These are phyloP conservation scores for Sebastes ruberrimus DNA, from an alignment of 2,797 vertebrate species.

Conservation along the genomic window DNA sequence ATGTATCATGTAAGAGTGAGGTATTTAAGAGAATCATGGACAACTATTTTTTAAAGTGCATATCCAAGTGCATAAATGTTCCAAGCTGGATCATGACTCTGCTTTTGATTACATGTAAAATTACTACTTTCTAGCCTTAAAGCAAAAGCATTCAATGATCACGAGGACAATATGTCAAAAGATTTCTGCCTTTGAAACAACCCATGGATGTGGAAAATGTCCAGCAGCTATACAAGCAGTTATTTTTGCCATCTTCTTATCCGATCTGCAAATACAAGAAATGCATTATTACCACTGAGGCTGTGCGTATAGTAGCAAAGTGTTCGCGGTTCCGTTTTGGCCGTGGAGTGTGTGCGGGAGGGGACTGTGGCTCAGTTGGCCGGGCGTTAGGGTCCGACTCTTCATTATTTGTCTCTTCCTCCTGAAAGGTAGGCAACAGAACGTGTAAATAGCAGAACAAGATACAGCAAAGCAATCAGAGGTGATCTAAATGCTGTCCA, in stretches of 20 bases:
- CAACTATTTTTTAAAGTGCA: neutral
- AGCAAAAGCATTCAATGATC: neutral
- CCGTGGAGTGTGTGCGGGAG: conserved; percentile 89
- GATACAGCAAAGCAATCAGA: neutral
- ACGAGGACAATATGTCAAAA: neutral
- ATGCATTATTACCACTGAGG: conserved; percentile 88
- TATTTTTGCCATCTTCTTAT: neutral
- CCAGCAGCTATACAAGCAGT: neutral
- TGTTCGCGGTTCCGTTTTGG: conserved; percentile 97
- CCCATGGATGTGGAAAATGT: neutral
- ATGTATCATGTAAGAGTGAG: neutral
- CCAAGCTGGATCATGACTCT: neutral
- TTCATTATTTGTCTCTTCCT: conserved; percentile 89
- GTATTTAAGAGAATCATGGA: neutral
- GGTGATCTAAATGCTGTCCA: too few species aligned
- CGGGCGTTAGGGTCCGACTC: conserved; percentile 87
- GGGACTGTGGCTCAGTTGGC: conserved; percentile 90
- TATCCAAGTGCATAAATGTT: neutral
- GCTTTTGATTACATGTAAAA: neutral
- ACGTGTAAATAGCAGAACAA: neutral
- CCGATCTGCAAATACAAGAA: neutral
- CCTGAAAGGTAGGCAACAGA: conserved; percentile 76
- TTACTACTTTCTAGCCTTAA: neutral
- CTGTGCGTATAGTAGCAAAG: conserved; percentile 98
- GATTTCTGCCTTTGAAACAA: neutral